These are phyloP conservation scores for Cyrtorhinus lividipennis DNA, from an alignment of 1,140 invertebrate species.

Conservation along the genomic window DNA sequence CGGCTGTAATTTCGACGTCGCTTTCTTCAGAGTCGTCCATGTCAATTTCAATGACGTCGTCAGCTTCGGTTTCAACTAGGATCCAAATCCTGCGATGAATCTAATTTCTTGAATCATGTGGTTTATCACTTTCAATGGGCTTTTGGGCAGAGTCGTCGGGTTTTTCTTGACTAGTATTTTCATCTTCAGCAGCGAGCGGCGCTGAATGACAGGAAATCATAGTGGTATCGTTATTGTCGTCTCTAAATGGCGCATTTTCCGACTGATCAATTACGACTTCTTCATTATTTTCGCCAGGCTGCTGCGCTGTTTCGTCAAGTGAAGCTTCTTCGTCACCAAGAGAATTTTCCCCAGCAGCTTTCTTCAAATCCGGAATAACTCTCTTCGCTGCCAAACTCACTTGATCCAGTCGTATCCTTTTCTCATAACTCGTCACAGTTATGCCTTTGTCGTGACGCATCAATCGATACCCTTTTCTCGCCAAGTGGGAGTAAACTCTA, in stretches of 20 bases:
- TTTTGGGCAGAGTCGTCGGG: not conserved
- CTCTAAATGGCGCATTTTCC: too few relatives aligned
- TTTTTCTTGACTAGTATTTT: not conserved
- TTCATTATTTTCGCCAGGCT: slow-evolving; percentile 3
- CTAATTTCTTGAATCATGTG: slow-evolving; percentile 23
- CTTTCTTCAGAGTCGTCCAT: slow-evolving; percentile 25
- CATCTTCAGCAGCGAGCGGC: too few relatives aligned
- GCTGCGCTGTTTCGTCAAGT: too few relatives aligned
- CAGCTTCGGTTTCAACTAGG: slow-evolving; percentile 27
- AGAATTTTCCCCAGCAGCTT: too few relatives aligned
- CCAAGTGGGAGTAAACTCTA: slow-evolving; percentile 44
- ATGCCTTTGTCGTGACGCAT: slow-evolving; percentile 19
- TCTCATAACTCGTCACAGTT: not conserved
- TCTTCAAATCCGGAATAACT: not conserved
- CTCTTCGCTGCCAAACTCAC: not conserved
- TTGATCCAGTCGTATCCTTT: not conserved
- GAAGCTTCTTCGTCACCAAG: too few relatives aligned
- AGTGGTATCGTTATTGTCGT: too few relatives aligned
- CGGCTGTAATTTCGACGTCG: slow-evolving; percentile 20
- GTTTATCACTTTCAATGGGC: not conserved
- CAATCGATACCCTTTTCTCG: slow-evolving; percentile 37
- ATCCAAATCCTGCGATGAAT: slow-evolving; percentile 28
- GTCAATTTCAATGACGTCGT: slow-evolving; percentile 28
- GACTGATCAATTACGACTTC: too few relatives aligned
- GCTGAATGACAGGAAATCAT: too few relatives aligned